Conservation (phyloP, 1,140 invertebrate species). For the Drosophila pallidifrons region DNA sequence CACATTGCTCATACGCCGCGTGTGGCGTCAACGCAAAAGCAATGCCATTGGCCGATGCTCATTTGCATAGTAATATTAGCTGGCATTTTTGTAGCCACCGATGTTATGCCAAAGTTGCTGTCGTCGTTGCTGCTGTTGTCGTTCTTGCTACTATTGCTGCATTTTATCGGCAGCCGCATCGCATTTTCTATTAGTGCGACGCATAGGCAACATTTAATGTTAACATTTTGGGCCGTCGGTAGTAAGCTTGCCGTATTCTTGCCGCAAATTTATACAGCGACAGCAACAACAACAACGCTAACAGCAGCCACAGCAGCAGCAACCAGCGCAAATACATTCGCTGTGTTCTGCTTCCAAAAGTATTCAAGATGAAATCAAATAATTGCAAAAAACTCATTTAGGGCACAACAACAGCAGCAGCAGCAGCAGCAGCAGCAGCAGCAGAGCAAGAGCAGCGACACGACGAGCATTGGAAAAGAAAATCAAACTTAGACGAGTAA, state of each 20-base stretch:
- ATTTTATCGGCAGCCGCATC: slow-evolving; percentile 76
- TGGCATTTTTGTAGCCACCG: slow-evolving; percentile 40
- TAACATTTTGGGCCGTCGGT: slow-evolving; percentile 69
- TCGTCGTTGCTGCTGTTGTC: slow-evolving; percentile 41
- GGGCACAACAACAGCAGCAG: slow-evolving; percentile 63
- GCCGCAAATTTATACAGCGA: slow-evolving; percentile 52
- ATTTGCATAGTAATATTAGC: slow-evolving; percentile 83
- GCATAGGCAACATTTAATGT: slow-evolving; percentile 80
- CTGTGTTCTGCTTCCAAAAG: slow-evolving; percentile 42
- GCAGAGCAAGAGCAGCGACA: slow-evolving; percentile 4
- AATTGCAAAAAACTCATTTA: slow-evolving; percentile 83
- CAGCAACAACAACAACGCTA: not conserved
- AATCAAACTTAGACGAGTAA: slow-evolving; percentile 67
- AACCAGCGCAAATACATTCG: slow-evolving; percentile 39
- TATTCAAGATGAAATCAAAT: slow-evolving; percentile 83
- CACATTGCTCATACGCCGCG: slow-evolving; percentile 75
- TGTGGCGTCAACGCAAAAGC: slow-evolving; percentile 54
- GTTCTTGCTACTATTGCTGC: slow-evolving; percentile 52
- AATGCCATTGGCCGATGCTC: slow-evolving; percentile 64
- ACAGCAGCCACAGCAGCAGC: slow-evolving; percentile 9
- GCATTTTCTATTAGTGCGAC: slow-evolving; percentile 79
- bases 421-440: slow-evolving; percentile 40
- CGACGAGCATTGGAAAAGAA: slow-evolving; percentile 46
- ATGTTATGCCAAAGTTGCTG: slow-evolving; percentile 42
- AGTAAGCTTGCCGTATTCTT: slow-evolving; percentile 69